Evolutionary conservation across 2,797 vertebrate genomes (phyloP), one percentile per base, ranked within the genome.

Genomic region (Tadarida brasiliensis): DNA sequence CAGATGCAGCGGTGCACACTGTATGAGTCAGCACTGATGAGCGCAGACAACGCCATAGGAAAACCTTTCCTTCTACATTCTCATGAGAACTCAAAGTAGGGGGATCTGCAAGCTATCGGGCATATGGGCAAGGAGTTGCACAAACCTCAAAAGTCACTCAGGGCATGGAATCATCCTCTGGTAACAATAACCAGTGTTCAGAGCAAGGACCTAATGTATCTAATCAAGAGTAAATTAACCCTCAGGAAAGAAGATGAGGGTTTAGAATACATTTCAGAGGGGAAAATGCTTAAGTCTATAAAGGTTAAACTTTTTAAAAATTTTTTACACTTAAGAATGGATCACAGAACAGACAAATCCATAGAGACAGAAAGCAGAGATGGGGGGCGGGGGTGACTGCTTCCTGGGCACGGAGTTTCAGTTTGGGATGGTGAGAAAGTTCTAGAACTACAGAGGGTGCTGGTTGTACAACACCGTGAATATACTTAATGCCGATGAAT

Each of bases 151-250:
- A 59, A 91, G 73, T 30, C 8, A 47, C 57, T 2, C 5, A 35
- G 22, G 15, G 15, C 26, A 15, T 0, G 5, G 35, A 24, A 35
- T 7, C 74, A 28, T 9, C 65, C 44, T 10, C 8, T 30, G 7
- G 11, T 90, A 12, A 76, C 5, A 16, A 85, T 15, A 44, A 70
- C 28, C 33, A 85, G 73, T 20, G 6, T 54, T 87, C 77, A n/a
- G 84, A 90, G 80, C 84, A 70, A 63, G 19, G 16, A 68, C 56
- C 30, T 39, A 17, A 87, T 2, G 84, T 74, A 85, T 30, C 49
- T 76, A 63, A 74, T 80, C 44, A 80, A 26, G 59, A 56, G 17
- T 67, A 86, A 82, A 77, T 65, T 28, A 73, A 91, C 61, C 39
- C 39, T 77, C 7, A 19, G 9, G 92, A 65, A 87, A 78, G 35